Evolutionary conservation across 2,888 invertebrate species (phyloP), one percentile per base, ranked within the genome.

Genomic region (Clunio marinus): DNA sequence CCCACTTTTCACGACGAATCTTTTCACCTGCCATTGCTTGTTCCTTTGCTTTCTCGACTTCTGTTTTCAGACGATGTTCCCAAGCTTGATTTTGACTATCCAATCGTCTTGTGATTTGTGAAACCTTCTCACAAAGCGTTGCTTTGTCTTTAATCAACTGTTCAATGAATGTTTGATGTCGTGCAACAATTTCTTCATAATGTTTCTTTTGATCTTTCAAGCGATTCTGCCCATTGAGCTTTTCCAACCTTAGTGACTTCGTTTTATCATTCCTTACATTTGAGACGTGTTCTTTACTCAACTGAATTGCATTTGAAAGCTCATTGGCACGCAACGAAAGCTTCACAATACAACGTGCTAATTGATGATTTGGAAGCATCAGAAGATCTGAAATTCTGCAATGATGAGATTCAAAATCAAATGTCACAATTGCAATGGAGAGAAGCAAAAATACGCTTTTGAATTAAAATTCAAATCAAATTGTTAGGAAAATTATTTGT

Each of bases 91-190:
- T 79, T 72, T 79, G 79, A 70, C 78, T 79, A 69, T 79, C 79
- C 22, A 79, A 69, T 1, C 79, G 77, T 0, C 79, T 73, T 1
- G 79, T 77, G 0, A 78, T 70, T 0, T 77, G 76, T 2, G 79
- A 76, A 1, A 79, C 76, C 71, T 79, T 79, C 71, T 90, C 88
- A 72, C 88, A 89, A 17, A 92, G 75, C 0, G 85, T 83, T 70
- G 87, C 88, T 78, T 93, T 93, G 75, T 93, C 93, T 69, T 85
- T 84, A 70, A 92, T 86, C 58, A 93, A 75, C 82, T 88, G 89
- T 74, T 92, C 91, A 59, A 92, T 90, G 72, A 92, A 91, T 70
- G 83, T 88, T 75, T 93, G 92, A 75, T 92, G 92, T 13, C 92
- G 81, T 71, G 86, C 85, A 22, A 92, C 84, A 1, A 88, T 83